Evolutionary conservation across 1,140 invertebrate species (phyloP).

Genomic region (Heliconius nattereri): DNA sequence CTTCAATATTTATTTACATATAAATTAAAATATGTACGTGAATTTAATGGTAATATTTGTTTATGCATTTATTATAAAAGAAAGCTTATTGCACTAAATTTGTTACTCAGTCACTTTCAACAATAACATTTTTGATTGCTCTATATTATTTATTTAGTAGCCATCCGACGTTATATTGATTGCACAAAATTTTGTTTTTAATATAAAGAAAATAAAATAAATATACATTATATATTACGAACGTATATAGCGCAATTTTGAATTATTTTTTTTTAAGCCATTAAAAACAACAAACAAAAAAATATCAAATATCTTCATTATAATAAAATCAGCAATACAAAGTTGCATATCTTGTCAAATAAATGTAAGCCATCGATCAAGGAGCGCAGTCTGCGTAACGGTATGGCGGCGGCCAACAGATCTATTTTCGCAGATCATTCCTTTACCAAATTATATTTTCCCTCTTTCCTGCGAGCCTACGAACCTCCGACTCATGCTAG

Average conservation of each 20-base stretch:
- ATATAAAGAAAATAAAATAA: background rate
- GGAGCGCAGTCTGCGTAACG: constrained; percentile 60
- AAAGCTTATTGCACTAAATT: constrained; percentile 45
- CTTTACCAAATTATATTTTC: constrained; percentile 69
- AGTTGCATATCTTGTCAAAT: constrained; percentile 58
- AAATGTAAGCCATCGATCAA: constrained; percentile 71
- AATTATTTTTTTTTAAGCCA: too few species aligned
- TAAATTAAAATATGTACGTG: constrained; percentile 46
- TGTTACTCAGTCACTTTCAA: constrained; percentile 67
- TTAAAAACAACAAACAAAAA: too few species aligned
- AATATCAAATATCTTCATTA: background rate
- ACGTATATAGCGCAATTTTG: too few species aligned
- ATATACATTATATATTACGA: background rate
- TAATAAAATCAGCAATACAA: constrained; percentile 21
- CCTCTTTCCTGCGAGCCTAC: constrained; percentile 50
- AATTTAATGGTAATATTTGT: constrained; percentile 38
- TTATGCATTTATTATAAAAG: constrained; percentile 38
- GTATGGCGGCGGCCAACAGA: constrained; percentile 49
- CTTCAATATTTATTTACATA: constrained; percentile 66
- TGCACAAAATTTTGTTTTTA: constrained; percentile 35
- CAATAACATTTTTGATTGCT: constrained; percentile 48
- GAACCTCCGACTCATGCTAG: constrained; percentile 46
- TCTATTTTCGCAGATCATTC: constrained; percentile 75
- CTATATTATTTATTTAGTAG: constrained; percentile 47
- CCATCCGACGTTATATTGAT: constrained; percentile 58